These are phyloP conservation scores for Sebastes kiyomatsui DNA, from an alignment of 2,797 vertebrate genomes.

Conservation along the genomic window DNA sequence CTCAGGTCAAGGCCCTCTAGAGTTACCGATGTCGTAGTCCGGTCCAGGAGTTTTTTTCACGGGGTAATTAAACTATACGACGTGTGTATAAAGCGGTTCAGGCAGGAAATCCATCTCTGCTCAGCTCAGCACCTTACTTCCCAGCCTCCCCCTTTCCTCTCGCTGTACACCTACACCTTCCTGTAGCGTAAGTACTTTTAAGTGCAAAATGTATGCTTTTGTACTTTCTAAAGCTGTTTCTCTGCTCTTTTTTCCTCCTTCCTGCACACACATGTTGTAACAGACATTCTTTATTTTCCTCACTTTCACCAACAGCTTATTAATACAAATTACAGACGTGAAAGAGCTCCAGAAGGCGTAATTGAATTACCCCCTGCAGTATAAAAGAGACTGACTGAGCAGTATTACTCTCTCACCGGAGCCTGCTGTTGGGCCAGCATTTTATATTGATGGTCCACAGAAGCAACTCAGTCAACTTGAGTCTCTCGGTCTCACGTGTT, in stretches of 20 bases:
- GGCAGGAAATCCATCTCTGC: constrained; percentile 75
- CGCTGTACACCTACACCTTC: constrained; percentile 58
- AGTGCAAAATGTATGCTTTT: constrained; percentile 15
- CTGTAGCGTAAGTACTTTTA: constrained; percentile 34
- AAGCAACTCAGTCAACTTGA: constrained; percentile 10
- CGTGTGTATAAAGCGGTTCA: constrained; percentile 70
- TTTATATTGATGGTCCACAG: constrained; percentile 22
- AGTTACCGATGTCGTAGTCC: constrained; percentile 53
- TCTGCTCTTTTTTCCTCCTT: background rate
- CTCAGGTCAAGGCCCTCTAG: constrained; percentile 44
- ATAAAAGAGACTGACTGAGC: constrained; percentile 29
- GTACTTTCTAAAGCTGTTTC: background rate
- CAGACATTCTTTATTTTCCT: constrained; percentile 53
- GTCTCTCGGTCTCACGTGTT: background rate
- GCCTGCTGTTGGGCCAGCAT: constrained; percentile 19
- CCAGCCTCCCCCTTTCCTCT: constrained; percentile 31
- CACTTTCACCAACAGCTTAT: constrained; percentile 55
- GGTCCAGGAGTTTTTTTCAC: constrained; percentile 48
- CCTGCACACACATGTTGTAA: constrained; percentile 28
- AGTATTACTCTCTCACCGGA: constrained; percentile 24
- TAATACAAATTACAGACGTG: constrained; percentile 51
- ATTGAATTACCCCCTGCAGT: constrained; percentile 45
- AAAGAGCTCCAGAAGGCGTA: constrained; percentile 38
- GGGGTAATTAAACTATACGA: constrained; percentile 71
- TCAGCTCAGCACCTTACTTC: constrained; percentile 48